These are phyloP conservation scores for Gavia stellata DNA, from an alignment of 2,113 vertebrate species.

Conservation along the genomic window DNA sequence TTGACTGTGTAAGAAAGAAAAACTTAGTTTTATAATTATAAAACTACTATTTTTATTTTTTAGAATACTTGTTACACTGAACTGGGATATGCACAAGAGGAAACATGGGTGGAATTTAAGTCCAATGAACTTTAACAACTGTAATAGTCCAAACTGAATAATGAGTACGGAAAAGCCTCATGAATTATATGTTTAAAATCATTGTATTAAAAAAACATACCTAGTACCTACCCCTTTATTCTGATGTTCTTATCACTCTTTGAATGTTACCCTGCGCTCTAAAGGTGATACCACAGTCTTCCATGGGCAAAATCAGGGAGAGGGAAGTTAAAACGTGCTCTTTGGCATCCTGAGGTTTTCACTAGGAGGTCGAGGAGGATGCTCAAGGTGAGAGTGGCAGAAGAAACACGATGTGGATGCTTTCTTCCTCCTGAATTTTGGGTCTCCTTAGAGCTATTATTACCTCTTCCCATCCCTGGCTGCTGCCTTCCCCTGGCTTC, in stretches of 20 bases:
- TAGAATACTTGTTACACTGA: background rate
- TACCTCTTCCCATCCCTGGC: background rate
- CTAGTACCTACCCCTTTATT: background rate
- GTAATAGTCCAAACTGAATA: background rate
- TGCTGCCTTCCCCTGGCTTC: background rate
- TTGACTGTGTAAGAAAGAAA: background rate
- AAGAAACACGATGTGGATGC: background rate
- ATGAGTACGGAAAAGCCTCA: background rate
- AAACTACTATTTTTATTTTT: background rate
- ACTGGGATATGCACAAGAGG: background rate
- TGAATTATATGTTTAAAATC: background rate
- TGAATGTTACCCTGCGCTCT: background rate
- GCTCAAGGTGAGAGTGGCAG: background rate
- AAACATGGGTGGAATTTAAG: background rate
- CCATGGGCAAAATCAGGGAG: background rate
- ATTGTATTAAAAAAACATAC: background rate
- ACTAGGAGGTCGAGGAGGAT: background rate
- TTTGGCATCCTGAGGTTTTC: background rate
- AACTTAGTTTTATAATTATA: background rate
- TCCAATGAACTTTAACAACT: background rate
- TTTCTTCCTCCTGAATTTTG: background rate
- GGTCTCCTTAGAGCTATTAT: background rate
- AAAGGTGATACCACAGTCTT: background rate
- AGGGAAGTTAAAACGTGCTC: background rate
- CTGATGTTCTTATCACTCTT: background rate